Conservation (phyloP, 2,888 invertebrate genomes). For the Stenchaetothrips biformis region DNA sequence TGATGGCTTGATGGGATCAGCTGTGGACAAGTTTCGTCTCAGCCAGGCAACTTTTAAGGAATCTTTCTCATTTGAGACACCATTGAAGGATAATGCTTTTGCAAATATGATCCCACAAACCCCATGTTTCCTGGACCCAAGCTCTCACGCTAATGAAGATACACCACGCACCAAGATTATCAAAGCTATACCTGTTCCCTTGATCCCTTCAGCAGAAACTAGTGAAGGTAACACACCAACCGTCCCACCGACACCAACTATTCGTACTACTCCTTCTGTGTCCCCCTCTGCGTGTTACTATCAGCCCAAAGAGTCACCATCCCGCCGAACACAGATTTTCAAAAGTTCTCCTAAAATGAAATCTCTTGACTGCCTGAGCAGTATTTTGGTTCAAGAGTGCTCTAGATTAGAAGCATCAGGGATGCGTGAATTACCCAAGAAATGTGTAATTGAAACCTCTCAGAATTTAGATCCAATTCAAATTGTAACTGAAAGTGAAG, state of each 20-base stretch:
- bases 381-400: background rate
- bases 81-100: background rate
- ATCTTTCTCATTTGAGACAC: background rate
- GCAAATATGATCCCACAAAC: background rate
- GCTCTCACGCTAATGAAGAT: background rate
- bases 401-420: background rate
- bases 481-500: no score
- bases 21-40: background rate
- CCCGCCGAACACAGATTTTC: background rate
- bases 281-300: background rate
- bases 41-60: background rate
- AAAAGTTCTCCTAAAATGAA: background rate
- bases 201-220: background rate
- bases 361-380: background rate
- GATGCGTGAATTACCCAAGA: background rate
- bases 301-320: background rate
- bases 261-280: background rate
- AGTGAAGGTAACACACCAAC: background rate
- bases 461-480: no score
- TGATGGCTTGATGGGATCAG: background rate
- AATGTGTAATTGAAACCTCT: background rate
- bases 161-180: conserved; percentile 12
- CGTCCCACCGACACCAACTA: background rate
- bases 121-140: background rate
- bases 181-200: background rate